Base-by-base conservation (phyloP, 2,113 vertebrate species). In the Anseranas semipalmata region DNA sequence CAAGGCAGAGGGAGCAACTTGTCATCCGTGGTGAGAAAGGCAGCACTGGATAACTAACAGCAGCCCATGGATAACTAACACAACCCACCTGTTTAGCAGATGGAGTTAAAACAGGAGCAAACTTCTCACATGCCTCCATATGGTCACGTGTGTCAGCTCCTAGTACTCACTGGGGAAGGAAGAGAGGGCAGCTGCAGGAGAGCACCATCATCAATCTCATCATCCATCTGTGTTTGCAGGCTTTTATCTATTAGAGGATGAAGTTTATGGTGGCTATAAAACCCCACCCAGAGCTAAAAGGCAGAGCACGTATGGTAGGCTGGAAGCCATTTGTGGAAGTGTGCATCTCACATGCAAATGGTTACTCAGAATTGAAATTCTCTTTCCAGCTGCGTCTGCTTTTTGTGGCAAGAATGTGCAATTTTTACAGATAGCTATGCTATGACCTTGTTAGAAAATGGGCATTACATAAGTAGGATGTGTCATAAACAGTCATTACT, bases 401-500 rank as follows among this genome's bases (percentile, higher is more conserved):
- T 92, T 96, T 86, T 95, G 77, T 70, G 65, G 56, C 86, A 65
- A 96, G 83, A 94, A 85, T 77, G 33, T 24, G 37, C 65, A 85
- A 89, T 72, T 93, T 91, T 97, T 93, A 65, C 58, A 71, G 79
- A 96, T 59, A 83, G 74, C 90, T 96, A 70, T 81, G 65, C 43
- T 87, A 74, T 95, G 96, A 97, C 95, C 95, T 87, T 87, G 95
- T 95, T 96, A 97, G 74, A 65, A 96, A 89, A 83, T 78, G 78
- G 81, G 32, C 46, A 60, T 83, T 85, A 76, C 93, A 33, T 77
- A 83, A 90, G 71, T 68, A 81, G 24, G 10, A 72, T 91, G 39
- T 95, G 58, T 93, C 93, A 95, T 96, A 97, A 98, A 96, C 33
- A 97, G 72, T 93, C 90, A 97, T 98, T 96, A 96, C 88, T 95